Evolutionary conservation across 2,888 invertebrate genomes (phyloP), one percentile per base, ranked within the genome.

Genomic region (Amphiduros pacificus): DNA sequence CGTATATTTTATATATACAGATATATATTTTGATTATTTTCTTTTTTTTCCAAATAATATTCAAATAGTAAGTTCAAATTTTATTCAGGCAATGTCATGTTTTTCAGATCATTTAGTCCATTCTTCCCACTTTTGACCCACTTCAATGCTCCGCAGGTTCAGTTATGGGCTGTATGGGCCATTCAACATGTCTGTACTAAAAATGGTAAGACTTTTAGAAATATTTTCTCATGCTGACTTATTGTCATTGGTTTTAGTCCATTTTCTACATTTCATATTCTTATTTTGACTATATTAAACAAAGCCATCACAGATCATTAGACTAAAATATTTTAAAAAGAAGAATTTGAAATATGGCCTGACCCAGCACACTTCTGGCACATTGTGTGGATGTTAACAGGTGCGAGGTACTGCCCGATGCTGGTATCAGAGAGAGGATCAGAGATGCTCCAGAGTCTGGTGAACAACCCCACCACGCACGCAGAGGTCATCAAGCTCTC

Each of bases 111-210:
- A 68, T 88, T 91, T 79, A 85, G 86, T 69, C 90, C 90, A 26
- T 91, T 91, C 80, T 87, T 89, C 67, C 87, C 89, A 0, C 81
- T 91, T 55, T 80, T 90, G 63, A 78, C 82, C 48, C 72, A 75
- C 51, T 85, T 85, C 61, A 84, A 85, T 49, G 85, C 87, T 66
- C 87, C 88, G 64, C 86, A 87, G 72, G 89, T 90, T 31, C 89
- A 90, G 74, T 79, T 90, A 60, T 91, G 91, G 91, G 90, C 90
- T 14, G 87, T 89, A 3, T 91, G 91, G 91, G 90, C 90, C 1
- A 88, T 91, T 70, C 88, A 89, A 75, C 90, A 91, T 77, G 90
- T 91, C 58, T 89, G 89, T 75, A 87, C 88, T n/a, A 89, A 75
- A 64, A 79, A 79, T 69, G 76, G 80, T 78, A 67, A 69, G 74